Percentiles rank a stretch among this genome's conserved stretches.
These are phyloP conservation scores for Fissipunctia ypsillon DNA, from an alignment of 2,888 invertebrate species.

Conservation along the genomic window DNA sequence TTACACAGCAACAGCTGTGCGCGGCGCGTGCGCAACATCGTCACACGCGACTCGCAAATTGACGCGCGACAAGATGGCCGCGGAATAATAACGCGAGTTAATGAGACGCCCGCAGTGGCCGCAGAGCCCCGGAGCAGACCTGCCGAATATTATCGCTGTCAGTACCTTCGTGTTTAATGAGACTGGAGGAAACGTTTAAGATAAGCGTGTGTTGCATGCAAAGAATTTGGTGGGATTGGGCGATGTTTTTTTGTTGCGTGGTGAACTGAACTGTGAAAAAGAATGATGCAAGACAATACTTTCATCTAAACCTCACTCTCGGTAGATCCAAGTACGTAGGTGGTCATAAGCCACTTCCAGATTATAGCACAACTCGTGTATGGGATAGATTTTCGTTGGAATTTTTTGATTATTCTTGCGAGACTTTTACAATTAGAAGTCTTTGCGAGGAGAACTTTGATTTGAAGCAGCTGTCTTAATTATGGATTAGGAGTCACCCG, in stretches of 20 bases:
- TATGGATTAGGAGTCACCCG: background rate
- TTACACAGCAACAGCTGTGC: constrained; percentile 60
- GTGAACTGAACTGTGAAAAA: background rate
- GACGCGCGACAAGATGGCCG: constrained; percentile 74
- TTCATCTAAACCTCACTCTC: background rate
- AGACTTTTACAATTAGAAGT: background rate
- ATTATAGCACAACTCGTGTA: background rate
- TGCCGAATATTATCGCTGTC: constrained; percentile 42
- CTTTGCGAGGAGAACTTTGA: background rate
- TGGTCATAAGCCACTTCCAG: background rate
- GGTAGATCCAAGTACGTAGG: background rate
- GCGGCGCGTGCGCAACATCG: constrained; percentile 68
- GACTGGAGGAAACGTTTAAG: constrained; percentile 51
- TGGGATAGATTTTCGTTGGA: background rate
- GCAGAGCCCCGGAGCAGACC: constrained; percentile 37
- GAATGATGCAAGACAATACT: background rate
- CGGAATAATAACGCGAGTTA: constrained; percentile 77
- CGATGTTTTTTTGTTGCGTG: constrained; percentile 4
- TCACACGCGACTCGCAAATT: constrained; percentile 74
- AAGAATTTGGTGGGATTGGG: constrained; percentile 20
- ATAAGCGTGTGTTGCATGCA: constrained; percentile 34
- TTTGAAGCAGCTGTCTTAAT: background rate
- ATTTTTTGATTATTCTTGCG: background rate
- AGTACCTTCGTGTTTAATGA: constrained; percentile 65
- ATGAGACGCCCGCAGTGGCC: constrained; percentile 70